Evolutionary conservation across 2,113 vertebrate genomes (phyloP).

Genomic region (Lipophrys pholis): DNA sequence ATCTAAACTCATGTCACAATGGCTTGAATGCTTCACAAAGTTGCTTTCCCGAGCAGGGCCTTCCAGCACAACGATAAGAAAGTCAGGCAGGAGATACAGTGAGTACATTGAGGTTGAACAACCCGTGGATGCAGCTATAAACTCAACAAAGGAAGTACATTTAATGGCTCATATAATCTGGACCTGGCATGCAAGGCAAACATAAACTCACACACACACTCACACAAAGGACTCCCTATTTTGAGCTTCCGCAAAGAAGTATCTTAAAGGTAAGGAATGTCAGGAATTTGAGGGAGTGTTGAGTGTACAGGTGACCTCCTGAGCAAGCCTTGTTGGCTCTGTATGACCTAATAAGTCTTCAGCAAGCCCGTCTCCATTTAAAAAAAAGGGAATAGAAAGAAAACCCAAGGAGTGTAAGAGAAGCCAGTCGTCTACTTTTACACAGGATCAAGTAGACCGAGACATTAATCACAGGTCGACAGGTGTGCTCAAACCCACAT

Average conservation of each 20-base stretch:
- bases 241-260: conserved; percentile 53
- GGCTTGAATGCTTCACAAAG: conserved; percentile 10
- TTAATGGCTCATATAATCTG: conserved; percentile 30
- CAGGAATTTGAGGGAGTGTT: conserved; percentile 72
- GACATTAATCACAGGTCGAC: conserved; percentile 27
- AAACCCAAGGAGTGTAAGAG: not conserved
- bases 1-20: conserved; percentile 6
- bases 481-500: not conserved
- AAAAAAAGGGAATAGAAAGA: conserved; percentile 14
- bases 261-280: conserved; percentile 65
- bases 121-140: not conserved
- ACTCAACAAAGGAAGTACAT: conserved; percentile 30
- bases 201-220: conserved; percentile 14
- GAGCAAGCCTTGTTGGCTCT: conserved; percentile 19
- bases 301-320: conserved; percentile 65
- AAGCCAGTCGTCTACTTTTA: not conserved
- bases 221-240: conserved; percentile 59
- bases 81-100: not conserved
- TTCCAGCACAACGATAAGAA: not conserved
- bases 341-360: conserved; percentile 40
- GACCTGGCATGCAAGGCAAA: conserved; percentile 29
- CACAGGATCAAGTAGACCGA: conserved; percentile 9
- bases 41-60: not conserved
- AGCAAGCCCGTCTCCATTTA: conserved; percentile 26
- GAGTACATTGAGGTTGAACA: not conserved